These are phyloP conservation scores for Pipistrellus nathusii DNA, from an alignment of 2,797 vertebrate genomes.

Conservation along the genomic window DNA sequence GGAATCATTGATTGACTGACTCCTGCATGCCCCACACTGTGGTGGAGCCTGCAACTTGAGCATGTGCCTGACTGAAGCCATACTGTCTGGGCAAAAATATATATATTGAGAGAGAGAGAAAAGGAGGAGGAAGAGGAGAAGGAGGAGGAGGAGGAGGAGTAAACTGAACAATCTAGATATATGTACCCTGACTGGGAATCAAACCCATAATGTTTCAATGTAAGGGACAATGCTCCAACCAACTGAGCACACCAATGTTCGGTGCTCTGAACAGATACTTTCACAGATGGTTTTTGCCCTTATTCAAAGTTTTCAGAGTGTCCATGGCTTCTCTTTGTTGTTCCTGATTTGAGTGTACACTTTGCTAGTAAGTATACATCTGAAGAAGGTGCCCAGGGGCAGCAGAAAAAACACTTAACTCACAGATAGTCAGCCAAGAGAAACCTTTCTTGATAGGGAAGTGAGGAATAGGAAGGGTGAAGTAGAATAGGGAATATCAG, in stretches of 20 bases:
- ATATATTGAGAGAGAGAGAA: too few species aligned
- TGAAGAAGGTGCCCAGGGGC: neutral
- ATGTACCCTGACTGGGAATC: neutral
- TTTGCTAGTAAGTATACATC: constrained; percentile 19
- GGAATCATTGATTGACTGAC: too few species aligned
- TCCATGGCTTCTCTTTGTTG: neutral
- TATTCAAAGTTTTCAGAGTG: constrained; percentile 32
- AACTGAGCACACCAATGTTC: neutral
- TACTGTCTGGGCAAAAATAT: too few species aligned
- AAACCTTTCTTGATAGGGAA: neutral
- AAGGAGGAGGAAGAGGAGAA: too few species aligned
- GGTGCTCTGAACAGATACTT: constrained; percentile 31
- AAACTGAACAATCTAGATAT: neutral
- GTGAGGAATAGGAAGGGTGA: neutral
- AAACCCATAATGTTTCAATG: neutral
- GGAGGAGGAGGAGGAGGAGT: too few species aligned
- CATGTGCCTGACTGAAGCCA: too few species aligned
- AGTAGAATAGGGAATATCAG: neutral
- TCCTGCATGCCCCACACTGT: too few species aligned
- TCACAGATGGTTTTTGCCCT: constrained; percentile 34
- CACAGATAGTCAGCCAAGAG: constrained; percentile 4
- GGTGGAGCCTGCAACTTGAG: too few species aligned
- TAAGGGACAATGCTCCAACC: neutral
- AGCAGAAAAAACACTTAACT: constrained; percentile 36
- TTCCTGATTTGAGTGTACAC: neutral